A percentile compares a stretch with the other conserved stretches of the same genome.
These are phyloP conservation scores for Hedychridium roseum DNA, from an alignment of 2,888 invertebrate species.

Conservation along the genomic window DNA sequence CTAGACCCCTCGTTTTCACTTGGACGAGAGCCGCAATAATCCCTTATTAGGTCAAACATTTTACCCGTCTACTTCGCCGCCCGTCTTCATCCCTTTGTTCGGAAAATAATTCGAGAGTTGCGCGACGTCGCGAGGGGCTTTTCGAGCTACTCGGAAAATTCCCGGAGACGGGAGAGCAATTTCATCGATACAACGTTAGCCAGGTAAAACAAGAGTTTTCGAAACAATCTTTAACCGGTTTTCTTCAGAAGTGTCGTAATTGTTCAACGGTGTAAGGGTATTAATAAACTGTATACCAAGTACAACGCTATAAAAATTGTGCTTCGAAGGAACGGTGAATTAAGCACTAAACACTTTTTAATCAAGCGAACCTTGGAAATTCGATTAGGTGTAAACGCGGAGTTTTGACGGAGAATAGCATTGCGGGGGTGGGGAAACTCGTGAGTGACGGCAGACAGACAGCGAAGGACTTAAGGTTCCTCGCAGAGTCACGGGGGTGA, in stretches of 20 bases:
- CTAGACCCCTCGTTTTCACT: neutral
- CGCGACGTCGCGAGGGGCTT: neutral
- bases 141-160: no score
- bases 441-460: constrained; percentile 56
- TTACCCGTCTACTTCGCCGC: constrained; percentile 12
- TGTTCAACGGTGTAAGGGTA: no score
- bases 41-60: constrained; percentile 36
- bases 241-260: no score
- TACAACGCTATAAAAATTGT: no score
- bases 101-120: constrained; percentile 11
- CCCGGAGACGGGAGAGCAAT: no score
- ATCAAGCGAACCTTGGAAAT: constrained; percentile 49
- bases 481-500: constrained; percentile 34
- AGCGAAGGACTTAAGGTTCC: constrained; percentile 47
- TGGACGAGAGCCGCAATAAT: constrained; percentile 30
- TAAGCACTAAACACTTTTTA: constrained; percentile 31
- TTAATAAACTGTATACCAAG: no score
- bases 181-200: no score
- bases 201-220: no score
- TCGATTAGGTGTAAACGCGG: constrained; percentile 52
- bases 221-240: no score
- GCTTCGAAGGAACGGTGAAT: no score
- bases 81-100: constrained; percentile 12
- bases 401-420: constrained; percentile 36
- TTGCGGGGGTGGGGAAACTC: constrained; percentile 28